These are phyloP conservation scores for Naja naja DNA, from an alignment of 2,113 vertebrate genomes.

Conservation along the genomic window DNA sequence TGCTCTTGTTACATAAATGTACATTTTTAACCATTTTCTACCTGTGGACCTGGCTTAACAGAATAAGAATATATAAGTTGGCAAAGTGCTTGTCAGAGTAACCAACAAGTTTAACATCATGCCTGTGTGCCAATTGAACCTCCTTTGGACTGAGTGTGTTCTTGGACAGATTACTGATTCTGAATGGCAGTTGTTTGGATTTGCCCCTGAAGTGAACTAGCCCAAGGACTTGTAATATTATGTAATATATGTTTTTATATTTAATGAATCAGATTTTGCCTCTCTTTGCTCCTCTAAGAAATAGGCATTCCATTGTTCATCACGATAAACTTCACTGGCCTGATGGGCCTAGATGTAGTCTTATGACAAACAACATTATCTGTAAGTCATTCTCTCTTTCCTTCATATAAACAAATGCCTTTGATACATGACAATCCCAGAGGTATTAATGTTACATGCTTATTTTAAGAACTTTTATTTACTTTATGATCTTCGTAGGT, in stretches of 20 bases:
- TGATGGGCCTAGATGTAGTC: slow-evolving; percentile 57
- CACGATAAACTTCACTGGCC: slow-evolving; percentile 47
- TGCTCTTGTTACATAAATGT: background rate
- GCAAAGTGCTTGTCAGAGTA: background rate
- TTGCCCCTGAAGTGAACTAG: background rate
- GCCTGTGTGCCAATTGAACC: background rate
- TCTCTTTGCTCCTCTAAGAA: slow-evolving; percentile 37
- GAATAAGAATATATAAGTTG: background rate
- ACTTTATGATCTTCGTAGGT: slow-evolving; percentile 83
- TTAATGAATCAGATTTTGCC: accelerated
- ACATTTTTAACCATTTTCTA: background rate
- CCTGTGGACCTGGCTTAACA: background rate
- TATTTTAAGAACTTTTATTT: slow-evolving; percentile 86
- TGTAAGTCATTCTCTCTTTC: slow-evolving; percentile 71
- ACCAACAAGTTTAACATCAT: background rate
- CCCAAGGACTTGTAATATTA: background rate
- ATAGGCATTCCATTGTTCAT: slow-evolving; percentile 39
- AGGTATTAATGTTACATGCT: slow-evolving; percentile 78
- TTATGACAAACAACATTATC: slow-evolving; percentile 68
- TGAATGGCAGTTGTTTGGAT: accelerated
- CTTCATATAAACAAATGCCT: slow-evolving; percentile 75
- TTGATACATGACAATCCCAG: slow-evolving; percentile 70
- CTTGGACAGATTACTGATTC: background rate
- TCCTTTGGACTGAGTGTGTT: background rate
- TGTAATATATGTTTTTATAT: background rate